Conservation (phyloP, 2,113 vertebrate genomes). For the Nestor notabilis region DNA sequence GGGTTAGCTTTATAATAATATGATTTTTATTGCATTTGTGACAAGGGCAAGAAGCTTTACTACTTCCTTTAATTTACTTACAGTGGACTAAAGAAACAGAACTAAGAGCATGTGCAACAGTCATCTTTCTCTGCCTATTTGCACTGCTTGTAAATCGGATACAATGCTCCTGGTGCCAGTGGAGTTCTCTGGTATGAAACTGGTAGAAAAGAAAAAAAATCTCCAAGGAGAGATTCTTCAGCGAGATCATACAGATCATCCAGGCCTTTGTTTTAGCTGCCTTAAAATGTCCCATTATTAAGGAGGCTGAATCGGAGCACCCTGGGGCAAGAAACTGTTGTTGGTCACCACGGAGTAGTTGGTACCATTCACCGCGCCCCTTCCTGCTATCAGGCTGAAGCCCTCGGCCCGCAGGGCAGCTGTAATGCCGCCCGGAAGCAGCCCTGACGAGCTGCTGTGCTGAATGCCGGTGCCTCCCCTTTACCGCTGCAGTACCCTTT, state of each 20-base stretch:
- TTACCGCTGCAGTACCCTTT: background rate
- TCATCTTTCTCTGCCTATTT: background rate
- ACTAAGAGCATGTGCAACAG: background rate
- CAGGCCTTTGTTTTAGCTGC: background rate
- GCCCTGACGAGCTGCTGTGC: background rate
- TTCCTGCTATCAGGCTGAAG: background rate
- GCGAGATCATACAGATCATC: background rate
- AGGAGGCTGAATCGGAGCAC: background rate
- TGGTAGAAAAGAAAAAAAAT: background rate
- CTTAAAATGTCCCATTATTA: background rate
- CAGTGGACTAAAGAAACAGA: background rate
- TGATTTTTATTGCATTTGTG: background rate
- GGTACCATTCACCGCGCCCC: background rate
- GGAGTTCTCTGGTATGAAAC: background rate
- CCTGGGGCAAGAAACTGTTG: background rate
- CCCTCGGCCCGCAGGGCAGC: background rate
- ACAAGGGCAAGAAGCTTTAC: background rate
- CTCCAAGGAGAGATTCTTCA: background rate
- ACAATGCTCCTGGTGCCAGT: background rate
- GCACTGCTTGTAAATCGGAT: background rate
- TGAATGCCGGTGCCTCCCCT: background rate
- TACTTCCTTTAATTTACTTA: background rate
- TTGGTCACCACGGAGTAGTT: background rate
- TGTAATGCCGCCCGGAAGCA: fast-evolving
- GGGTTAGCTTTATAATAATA: background rate